Evolutionary conservation across 2,797 vertebrate species (phyloP).

Genomic region (Muscicapa striata): DNA sequence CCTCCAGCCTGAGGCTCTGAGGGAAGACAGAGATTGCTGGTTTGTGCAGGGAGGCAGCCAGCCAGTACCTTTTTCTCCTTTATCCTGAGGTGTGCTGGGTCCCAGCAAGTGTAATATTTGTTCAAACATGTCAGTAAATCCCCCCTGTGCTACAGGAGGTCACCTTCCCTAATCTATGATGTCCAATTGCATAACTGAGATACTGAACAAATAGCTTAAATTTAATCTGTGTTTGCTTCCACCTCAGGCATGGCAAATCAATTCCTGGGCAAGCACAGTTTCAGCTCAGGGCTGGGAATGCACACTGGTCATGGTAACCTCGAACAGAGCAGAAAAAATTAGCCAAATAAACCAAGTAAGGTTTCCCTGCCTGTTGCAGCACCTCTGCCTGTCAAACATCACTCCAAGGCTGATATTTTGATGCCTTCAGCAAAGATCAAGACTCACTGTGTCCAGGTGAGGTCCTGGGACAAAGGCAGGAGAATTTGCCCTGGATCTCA

Average conservation of each 20-base stretch:
- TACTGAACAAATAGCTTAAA: conserved; percentile 65
- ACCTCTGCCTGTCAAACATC: not conserved
- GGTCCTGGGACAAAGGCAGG: not conserved
- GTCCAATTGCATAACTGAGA: conserved; percentile 58
- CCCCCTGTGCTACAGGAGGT: conserved; percentile 32
- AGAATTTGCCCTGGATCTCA: not conserved
- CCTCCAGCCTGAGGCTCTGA: not conserved
- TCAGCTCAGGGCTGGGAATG: not conserved
- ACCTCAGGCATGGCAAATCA: conserved; percentile 33
- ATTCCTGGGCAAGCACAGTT: conserved; percentile 20
- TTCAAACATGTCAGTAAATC: conserved; percentile 35
- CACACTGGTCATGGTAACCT: not conserved
- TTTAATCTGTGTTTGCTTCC: conserved; percentile 68
- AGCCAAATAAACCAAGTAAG: not conserved
- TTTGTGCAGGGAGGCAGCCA: not conserved
- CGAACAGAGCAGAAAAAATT: not conserved
- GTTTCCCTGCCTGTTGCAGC: not conserved
- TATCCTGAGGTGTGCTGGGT: not conserved
- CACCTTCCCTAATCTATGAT: conserved; percentile 61
- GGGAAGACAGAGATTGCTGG: not conserved
- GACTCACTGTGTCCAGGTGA: not conserved
- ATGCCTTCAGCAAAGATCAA: not conserved
- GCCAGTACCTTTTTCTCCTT: not conserved
- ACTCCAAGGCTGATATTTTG: fast-evolving
- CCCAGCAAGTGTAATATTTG: conserved; percentile 27